phyloP scores from a whole-genome alignment of 2,113 vertebrate genomes.

The Neoarius graeffei region DNA sequence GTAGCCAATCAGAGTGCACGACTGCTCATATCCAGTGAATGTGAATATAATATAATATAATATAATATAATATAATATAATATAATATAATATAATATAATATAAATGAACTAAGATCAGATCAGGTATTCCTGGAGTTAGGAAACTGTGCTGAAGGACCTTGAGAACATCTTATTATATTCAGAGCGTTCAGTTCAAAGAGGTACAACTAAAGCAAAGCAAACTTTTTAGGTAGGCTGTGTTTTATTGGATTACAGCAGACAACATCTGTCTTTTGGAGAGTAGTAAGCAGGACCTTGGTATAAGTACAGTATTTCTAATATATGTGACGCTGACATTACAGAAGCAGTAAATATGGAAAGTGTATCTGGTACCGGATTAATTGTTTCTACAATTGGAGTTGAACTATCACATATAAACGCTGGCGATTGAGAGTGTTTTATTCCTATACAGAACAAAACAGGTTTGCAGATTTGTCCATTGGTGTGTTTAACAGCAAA shows the following conservation, averaged over 20 bases:
- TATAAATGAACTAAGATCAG: neutral
- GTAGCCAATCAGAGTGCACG: too few relatives aligned
- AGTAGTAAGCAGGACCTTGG: conserved; percentile 56
- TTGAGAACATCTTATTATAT: neutral
- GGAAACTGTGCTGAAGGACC: neutral
- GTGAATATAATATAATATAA: too few relatives aligned
- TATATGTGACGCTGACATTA: conserved; percentile 68
- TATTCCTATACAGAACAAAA: conserved; percentile 45
- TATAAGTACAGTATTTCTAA: conserved; percentile 70
- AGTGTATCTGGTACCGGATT: conserved; percentile 54
- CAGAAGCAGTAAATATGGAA: conserved; percentile 72
- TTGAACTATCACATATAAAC: conserved; percentile 68
- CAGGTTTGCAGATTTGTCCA: conserved; percentile 35
- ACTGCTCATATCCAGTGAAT: too few relatives aligned
- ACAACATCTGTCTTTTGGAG: conserved; percentile 79
- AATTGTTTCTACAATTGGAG: conserved; percentile 59
- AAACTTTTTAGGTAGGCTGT: conserved; percentile 69
- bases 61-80: too few relatives aligned
- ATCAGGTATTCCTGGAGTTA: neutral
- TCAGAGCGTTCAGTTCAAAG: neutral
- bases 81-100: too few relatives aligned
- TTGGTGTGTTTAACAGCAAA: conserved; percentile 39
- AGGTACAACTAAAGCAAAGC: neutral
- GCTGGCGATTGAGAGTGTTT: conserved; percentile 57
- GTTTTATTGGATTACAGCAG: conserved; percentile 95